Evolutionary conservation across 2,888 invertebrate genomes (phyloP).

Genomic region (Leucophenga maculata): DNA sequence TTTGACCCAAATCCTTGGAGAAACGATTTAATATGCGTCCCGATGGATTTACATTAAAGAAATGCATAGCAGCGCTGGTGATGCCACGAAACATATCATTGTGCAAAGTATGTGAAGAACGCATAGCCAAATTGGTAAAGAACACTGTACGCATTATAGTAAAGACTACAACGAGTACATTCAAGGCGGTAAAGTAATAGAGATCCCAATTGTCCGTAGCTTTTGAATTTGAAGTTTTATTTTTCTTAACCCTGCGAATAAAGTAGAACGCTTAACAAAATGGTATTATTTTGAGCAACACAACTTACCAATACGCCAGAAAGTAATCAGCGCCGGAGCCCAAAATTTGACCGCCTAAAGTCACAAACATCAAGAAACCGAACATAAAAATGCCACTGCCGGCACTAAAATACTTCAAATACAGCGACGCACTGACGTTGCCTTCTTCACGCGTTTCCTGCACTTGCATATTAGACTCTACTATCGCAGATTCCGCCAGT

Average conservation of each 20-base stretch:
- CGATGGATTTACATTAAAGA: constrained; percentile 90
- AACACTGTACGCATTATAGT: constrained; percentile 69
- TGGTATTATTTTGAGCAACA: no score
- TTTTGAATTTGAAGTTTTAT: neutral
- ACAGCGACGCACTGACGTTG: constrained; percentile 76
- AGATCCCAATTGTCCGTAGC: constrained; percentile 57
- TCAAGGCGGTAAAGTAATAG: constrained; percentile 74
- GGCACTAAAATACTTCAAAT: constrained; percentile 80
- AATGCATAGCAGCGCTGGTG: constrained; percentile 84
- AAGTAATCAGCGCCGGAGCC: constrained; percentile 85
- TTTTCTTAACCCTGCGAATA: neutral
- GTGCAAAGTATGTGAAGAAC: constrained; percentile 84
- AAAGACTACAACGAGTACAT: constrained; percentile 68
- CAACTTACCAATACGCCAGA: constrained; percentile 79
- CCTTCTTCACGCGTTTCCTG: constrained; percentile 78
- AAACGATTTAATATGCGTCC: constrained; percentile 89
- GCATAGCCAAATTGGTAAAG: constrained; percentile 78
- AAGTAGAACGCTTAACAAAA: neutral
- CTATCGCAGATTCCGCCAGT: constrained; percentile 60
- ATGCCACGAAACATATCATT: constrained; percentile 86
- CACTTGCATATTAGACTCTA: constrained; percentile 63
- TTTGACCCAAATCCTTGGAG: constrained; percentile 84
- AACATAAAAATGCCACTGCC: constrained; percentile 79
- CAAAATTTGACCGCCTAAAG: constrained; percentile 78
- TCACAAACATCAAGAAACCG: constrained; percentile 76